phyloP scores from a whole-genome alignment of 1,140 invertebrate species.

The Anoplolepis gracilipes region DNA sequence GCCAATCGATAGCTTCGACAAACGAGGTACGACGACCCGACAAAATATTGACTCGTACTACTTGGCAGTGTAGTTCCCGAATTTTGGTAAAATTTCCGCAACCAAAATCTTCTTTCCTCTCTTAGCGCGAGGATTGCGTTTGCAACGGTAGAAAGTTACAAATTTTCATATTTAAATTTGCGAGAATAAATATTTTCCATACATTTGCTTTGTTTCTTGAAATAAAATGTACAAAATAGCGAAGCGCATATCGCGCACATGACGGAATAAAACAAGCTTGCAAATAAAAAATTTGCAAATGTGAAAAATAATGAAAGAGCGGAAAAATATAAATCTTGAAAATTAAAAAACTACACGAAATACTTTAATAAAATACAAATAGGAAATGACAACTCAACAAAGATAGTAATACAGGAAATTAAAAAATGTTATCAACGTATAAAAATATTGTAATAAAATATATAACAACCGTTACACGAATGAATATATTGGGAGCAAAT shows the following conservation, averaged over 20 bases:
- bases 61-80: conserved; percentile 28
- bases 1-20: conserved; percentile 65
- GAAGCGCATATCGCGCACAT: neutral
- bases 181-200: conserved; percentile 22
- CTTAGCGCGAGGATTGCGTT: conserved; percentile 10
- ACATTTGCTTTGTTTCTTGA: conserved; percentile 10
- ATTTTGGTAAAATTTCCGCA: conserved; percentile 37
- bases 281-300: conserved; percentile 12
- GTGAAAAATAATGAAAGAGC: neutral
- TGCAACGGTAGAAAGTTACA: neutral
- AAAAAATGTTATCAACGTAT: neutral
- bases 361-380: neutral
- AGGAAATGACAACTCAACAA: neutral
- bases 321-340: neutral
- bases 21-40: conserved; percentile 65
- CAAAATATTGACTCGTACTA: conserved; percentile 63
- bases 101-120: neutral
- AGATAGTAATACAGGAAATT: neutral
- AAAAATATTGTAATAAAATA: conserved; percentile 14
- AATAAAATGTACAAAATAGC: conserved; percentile 15
- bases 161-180: conserved; percentile 9
- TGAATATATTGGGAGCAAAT: neutral
- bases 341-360: neutral
- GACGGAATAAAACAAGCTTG: conserved; percentile 18
- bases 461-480: neutral